Conservation (phyloP, 2,113 vertebrate species). For the Herpetotheres cachinnans region DNA sequence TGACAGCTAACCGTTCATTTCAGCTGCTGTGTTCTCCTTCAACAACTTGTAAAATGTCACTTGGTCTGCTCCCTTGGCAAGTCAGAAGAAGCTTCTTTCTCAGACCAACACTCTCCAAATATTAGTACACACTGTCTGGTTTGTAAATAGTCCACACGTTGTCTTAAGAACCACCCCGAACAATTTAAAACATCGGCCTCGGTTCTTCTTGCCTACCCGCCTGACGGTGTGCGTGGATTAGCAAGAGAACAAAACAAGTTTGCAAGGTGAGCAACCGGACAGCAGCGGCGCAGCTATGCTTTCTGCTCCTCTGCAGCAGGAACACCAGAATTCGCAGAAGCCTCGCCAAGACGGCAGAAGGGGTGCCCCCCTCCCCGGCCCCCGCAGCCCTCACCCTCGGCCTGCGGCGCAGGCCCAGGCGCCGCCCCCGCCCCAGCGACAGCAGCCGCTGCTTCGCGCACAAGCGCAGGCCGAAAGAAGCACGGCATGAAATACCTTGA, state of each 20-base stretch:
- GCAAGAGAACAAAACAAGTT: no score
- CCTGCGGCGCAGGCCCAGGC: no score
- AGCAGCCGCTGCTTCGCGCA: background rate
- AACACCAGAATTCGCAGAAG: accelerated
- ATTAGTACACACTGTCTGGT: accelerated
- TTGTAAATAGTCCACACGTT: accelerated
- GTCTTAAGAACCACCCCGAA: background rate
- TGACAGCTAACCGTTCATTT: background rate
- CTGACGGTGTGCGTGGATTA: accelerated
- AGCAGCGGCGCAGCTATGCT: accelerated
- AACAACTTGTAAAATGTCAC: background rate
- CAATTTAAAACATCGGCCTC: background rate
- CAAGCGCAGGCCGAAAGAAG: background rate
- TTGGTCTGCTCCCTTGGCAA: background rate
- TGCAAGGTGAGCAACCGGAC: accelerated
- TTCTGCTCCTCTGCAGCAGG: accelerated
- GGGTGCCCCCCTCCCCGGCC: background rate
- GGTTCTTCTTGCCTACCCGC: background rate
- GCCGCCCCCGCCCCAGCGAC: no score
- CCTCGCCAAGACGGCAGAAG: accelerated
- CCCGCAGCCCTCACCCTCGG: no score
- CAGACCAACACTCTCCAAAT: background rate
- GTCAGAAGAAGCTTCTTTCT: background rate
- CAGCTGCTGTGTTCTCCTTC: background rate
- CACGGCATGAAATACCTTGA: background rate